Conservation (phyloP, 2,888 invertebrate species). For the Chloroclysta siterata region DNA sequence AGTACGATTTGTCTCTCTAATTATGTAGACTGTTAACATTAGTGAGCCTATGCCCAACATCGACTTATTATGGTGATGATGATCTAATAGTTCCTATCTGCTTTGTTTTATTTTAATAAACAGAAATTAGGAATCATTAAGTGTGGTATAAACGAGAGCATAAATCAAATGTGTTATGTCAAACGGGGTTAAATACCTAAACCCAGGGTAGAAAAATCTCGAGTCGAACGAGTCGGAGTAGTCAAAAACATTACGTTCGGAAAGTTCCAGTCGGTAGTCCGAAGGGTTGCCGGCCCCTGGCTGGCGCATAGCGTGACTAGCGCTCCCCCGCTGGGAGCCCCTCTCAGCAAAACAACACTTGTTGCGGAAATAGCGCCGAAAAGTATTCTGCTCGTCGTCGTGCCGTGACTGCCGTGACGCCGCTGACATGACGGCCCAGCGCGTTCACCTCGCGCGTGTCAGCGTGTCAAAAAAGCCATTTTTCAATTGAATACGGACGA, state of each 20-base stretch:
- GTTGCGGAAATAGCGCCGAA: slow-evolving; percentile 82
- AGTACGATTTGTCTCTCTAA: too few species aligned
- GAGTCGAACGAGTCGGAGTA: background rate
- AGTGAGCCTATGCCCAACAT: too few species aligned
- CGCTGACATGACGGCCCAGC: slow-evolving; percentile 48
- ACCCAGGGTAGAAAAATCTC: too few species aligned
- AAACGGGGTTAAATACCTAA: too few species aligned
- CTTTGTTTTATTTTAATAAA: too few species aligned
- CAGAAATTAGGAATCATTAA: too few species aligned
- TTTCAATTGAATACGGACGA: too few species aligned
- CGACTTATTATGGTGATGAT: too few species aligned
- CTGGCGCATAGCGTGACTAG: slow-evolving; percentile 32
- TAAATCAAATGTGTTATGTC: background rate
- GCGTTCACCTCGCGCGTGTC: slow-evolving; percentile 63
- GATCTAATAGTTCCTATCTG: too few species aligned
- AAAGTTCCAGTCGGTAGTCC: slow-evolving; percentile 5
- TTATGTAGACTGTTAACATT: too few species aligned
- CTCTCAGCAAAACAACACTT: slow-evolving; percentile 81
- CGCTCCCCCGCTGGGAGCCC: slow-evolving; percentile 72
- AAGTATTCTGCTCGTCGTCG: slow-evolving; percentile 66
- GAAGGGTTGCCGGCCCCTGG: slow-evolving; percentile 14
- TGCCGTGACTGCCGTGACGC: slow-evolving; percentile 48
- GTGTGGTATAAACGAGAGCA: too few species aligned
- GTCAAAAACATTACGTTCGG: slow-evolving; percentile 7
- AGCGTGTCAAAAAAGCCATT: slow-evolving; percentile 24